phyloP scores from a whole-genome alignment of 2,113 vertebrate species.

The Eurypyga helias region DNA sequence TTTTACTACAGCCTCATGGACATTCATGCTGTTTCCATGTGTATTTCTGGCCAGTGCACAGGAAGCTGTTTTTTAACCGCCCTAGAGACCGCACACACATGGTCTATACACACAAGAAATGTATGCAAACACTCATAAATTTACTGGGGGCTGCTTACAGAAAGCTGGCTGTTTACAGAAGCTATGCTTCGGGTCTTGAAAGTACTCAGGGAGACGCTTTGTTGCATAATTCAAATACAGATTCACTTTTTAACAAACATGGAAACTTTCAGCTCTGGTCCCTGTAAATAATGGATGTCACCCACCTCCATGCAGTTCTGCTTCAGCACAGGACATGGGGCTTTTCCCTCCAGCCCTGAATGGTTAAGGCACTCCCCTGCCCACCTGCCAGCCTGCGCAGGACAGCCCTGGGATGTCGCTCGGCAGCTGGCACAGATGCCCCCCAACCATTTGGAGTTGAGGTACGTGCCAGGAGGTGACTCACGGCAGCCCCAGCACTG shows the following conservation, averaged over 20 bases:
- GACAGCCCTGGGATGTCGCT: not conserved
- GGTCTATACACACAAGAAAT: not conserved
- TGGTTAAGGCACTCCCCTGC: not conserved
- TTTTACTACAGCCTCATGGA: not conserved
- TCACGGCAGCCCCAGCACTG: not conserved
- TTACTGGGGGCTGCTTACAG: not conserved
- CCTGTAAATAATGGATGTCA: conserved; percentile 31
- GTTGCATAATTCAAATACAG: conserved; percentile 28
- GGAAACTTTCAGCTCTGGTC: conserved; percentile 57
- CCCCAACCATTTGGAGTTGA: not conserved
- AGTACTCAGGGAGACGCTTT: not conserved
- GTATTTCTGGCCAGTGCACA: not conserved
- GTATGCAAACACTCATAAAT: not conserved
- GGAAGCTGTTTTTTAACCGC: not conserved
- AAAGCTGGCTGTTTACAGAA: not conserved
- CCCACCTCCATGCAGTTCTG: not conserved
- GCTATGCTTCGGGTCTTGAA: not conserved
- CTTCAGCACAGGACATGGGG: not conserved
- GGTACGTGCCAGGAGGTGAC: not conserved
- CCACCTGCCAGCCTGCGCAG: not conserved
- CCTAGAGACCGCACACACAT: not conserved
- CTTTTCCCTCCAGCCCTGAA: not conserved
- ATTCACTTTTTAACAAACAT: conserved; percentile 72
- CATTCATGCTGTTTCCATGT: rapidly evolving
- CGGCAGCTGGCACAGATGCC: not conserved